phyloP scores from a whole-genome alignment of 2,797 vertebrate species.

The Cirrhinus mrigala region DNA sequence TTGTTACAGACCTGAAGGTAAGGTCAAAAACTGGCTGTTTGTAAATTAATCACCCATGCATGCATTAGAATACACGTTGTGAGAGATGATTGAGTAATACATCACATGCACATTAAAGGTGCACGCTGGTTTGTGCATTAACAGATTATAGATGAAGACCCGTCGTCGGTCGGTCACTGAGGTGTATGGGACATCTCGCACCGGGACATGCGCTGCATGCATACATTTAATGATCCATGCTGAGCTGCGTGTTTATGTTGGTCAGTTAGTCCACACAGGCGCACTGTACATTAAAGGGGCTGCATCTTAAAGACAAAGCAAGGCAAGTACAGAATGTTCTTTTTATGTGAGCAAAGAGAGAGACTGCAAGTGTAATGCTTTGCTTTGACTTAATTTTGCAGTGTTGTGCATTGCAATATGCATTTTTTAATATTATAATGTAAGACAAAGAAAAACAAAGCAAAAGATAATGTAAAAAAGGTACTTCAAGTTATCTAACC shows the following conservation, averaged over 20 bases:
- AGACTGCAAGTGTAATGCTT: not conserved
- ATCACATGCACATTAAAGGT: not conserved
- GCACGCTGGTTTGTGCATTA: not conserved
- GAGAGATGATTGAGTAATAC: constrained; percentile 3
- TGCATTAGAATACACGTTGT: not conserved
- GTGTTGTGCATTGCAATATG: not conserved
- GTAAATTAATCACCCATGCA: not conserved
- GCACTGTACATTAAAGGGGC: not conserved
- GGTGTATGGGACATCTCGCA: constrained; percentile 15
- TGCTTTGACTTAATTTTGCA: not conserved
- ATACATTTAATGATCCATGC: constrained; percentile 4
- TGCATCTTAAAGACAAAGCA: constrained; percentile 2
- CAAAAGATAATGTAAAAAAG: not conserved
- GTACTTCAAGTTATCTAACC: too few species aligned
- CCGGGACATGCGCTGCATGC: not conserved
- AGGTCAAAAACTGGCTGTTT: constrained; percentile 20
- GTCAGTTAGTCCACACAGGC: not conserved
- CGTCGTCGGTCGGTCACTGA: not conserved
- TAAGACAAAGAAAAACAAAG: not conserved
- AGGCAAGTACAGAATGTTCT: not conserved
- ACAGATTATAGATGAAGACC: not conserved
- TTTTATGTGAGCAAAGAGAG: not conserved
- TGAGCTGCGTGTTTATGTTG: constrained; percentile 27
- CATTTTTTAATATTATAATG: not conserved
- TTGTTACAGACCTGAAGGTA: constrained; percentile 64